Evolutionary conservation across 2,113 vertebrate species (phyloP).

Genomic region (Saimiri boliviensis): DNA sequence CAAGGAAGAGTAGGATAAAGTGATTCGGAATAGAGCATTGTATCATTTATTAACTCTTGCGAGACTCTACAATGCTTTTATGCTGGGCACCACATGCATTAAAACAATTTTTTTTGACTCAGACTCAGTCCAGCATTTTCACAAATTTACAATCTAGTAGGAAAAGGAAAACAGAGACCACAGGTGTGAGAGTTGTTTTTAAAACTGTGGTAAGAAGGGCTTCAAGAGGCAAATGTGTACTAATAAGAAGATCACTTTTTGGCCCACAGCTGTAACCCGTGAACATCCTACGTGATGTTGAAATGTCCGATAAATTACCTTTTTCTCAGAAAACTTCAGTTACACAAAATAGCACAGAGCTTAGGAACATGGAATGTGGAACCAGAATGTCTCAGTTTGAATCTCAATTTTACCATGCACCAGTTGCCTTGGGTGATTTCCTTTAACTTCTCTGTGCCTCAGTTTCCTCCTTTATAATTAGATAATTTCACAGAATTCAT

Average conservation of each 20-base stretch:
- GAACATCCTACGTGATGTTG: not conserved
- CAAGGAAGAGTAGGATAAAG: not conserved
- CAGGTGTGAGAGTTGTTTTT: not conserved
- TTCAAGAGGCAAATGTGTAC: not conserved
- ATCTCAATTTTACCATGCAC: not conserved
- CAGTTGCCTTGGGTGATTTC: not conserved
- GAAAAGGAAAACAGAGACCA: not conserved
- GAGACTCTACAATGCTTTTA: not conserved
- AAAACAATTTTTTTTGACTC: not conserved
- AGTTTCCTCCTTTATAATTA: not conserved
- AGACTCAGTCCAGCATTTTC: not conserved
- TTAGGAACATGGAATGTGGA: not conserved
- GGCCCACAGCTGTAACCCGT: not conserved
- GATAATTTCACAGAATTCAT: not conserved
- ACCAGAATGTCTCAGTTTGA: not conserved
- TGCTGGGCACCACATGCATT: not conserved
- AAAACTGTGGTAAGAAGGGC: not conserved
- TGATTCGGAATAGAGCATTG: conserved; percentile 2
- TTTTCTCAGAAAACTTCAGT: not conserved
- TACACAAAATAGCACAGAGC: not conserved
- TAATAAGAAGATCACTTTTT: not conserved
- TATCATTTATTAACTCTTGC: not conserved
- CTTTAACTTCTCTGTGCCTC: not conserved
- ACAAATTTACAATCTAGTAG: not conserved
- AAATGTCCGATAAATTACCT: not conserved